phyloP scores from a whole-genome alignment of 2,888 invertebrate genomes.

The Agrochola macilenta region DNA sequence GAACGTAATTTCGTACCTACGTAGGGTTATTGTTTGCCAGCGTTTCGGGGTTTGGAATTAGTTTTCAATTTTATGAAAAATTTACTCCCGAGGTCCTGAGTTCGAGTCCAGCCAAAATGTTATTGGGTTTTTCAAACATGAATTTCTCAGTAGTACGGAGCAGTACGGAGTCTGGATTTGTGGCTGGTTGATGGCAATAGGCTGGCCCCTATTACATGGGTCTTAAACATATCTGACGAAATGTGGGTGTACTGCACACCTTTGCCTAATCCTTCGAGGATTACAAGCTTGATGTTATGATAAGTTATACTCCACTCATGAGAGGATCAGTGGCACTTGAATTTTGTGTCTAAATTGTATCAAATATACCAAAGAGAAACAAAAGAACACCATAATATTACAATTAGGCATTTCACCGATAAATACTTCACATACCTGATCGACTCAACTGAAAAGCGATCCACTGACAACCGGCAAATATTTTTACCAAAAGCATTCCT shows the following conservation, averaged over 20 bases:
- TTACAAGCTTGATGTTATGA: not conserved
- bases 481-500: slow-evolving; percentile 16
- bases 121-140: not conserved
- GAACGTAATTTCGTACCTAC: too few species aligned
- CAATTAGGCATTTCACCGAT: not conserved
- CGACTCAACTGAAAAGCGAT: not conserved
- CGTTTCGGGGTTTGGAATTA: too few species aligned
- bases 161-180: not conserved
- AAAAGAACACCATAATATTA: not conserved
- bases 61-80: too few species aligned
- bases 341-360: not conserved
- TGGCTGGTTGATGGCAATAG: not conserved
- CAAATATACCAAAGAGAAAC: slow-evolving; percentile 9
- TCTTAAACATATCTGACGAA: not conserved
- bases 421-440: not conserved
- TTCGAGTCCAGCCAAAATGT: too few species aligned
- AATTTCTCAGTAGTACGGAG: too few species aligned
- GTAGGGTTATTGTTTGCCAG: too few species aligned
- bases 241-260: not conserved
- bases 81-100: not conserved
- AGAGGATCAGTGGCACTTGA: not conserved
- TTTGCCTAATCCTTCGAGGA: not conserved
- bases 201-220: not conserved
- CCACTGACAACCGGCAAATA: not conserved
- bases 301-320: not conserved